Evolutionary conservation across 2,113 vertebrate species (phyloP), one percentile per base, ranked within the genome.

Genomic region (Hippocampus mohnikei): DNA sequence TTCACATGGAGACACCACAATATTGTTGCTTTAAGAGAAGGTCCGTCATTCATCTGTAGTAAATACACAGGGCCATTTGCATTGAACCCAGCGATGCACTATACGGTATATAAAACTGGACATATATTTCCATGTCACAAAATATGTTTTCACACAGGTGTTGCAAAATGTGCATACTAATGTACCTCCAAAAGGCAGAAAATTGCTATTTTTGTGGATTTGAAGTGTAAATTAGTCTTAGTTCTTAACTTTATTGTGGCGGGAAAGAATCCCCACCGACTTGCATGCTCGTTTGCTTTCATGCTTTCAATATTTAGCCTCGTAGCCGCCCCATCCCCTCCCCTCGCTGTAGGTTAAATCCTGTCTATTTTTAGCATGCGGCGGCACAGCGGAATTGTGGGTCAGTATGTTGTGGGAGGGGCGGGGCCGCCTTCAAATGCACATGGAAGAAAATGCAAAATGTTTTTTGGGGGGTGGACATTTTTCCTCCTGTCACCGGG

Each of bases 341-440:
- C 63, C 21, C 78, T 76, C 0, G 62, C 83, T 87, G 85, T 81
- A 82, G 82, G 87, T 88, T 86, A 84, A 87, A 75, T 72, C 58
- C 69, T 9, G 48, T 71, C 82, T 90, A 89, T 89, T 85, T 88
- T 79, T 85, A 84, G 85, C 9, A 18, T 2, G 67, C 52, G 60
- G 79, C 71, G 66, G 84, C 77, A 75, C 74, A 77, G 76, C 77
- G 59, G 79, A 69, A 80, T 89, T 88, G 81, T 88, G 82, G 86
- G 87, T 89, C 82, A 89, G 83, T 87, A 67, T 84, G 87, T 84
- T 90, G 84, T 69, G 75, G 65, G 67, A 78, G 67, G 78, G 84
- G 81, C 75, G 70, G 74, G 66, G 84, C 66, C 29, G 50, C 48
- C 73, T 70, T 82, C 81, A 67, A 71, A 56, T 23, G 53, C 37